Base-by-base conservation (phyloP, 2,113 vertebrate genomes). In the Meriones unguiculatus region DNA sequence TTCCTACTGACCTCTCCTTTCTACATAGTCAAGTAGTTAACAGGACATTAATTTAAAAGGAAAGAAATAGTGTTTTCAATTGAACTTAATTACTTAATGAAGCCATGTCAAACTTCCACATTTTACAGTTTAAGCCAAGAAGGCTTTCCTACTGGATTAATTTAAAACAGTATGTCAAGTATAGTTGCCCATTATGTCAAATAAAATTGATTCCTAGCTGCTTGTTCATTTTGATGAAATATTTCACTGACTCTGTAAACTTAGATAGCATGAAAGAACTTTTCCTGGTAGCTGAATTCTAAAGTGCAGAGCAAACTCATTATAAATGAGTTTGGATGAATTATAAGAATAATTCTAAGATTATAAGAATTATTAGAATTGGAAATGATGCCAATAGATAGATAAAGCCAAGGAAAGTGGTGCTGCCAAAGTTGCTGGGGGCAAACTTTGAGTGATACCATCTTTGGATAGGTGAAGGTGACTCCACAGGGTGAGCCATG, bases 41-140 rank as follows among this genome's bases (percentile, higher is more conserved):
- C 14, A 82, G 65, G 50, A 59, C 32, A 75, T 30, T 95, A 80
- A 52, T 64, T 95, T 90, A 80, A 92, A 20, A 69, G 81, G 86
- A 87, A 93, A 10, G 52, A 87, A 87, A 38, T 80, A 24, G 38
- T 90, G 50, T 54, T 95, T 80, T 89, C 30, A 81, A 10, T 8
- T 69, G n/a, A 54, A 75, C 50, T 90, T 90, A 90, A 90, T 87
- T 54, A 91, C 50, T 32, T 88, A 8, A 80, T 65, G 73, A 94
- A 76, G 67, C 30, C 38, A 38, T 50, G 46, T 91, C 38, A 78
- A 81, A 52, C 38, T 41, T 30, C 35, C 9, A 54, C 35, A 20
- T 93, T 90, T 90, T 70, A 28, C n/a, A 90, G 2, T 7, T 13
- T 30, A 81, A 75, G 75, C n/a, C 67, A 90, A 67, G 5, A 41